Evolutionary conservation across 2,797 vertebrate genomes (phyloP).

Genomic region (Channallabes apus): DNA sequence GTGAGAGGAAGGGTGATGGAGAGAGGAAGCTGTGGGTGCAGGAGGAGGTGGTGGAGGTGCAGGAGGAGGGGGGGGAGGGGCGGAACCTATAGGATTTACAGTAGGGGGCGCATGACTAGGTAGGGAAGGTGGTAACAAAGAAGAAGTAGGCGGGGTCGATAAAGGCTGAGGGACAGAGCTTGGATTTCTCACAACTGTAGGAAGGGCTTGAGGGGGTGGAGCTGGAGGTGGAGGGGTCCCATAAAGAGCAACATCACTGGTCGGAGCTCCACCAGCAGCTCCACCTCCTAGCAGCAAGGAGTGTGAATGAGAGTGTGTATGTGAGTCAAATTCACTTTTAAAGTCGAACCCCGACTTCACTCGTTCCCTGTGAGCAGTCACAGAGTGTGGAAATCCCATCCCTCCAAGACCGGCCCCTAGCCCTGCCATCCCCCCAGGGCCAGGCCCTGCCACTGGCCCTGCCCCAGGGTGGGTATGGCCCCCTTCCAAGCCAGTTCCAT

Average conservation of each 20-base stretch:
- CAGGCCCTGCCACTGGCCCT: conserved; percentile 71
- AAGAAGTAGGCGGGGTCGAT: conserved; percentile 71
- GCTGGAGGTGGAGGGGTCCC: conserved; percentile 75
- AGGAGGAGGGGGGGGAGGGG: conserved; percentile 71
- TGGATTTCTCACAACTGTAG: conserved; percentile 73
- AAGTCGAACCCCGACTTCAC: conserved; percentile 95
- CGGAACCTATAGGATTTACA: conserved; percentile 71
- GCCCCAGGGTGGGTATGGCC: conserved; percentile 73
- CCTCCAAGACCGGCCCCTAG: conserved; percentile 77
- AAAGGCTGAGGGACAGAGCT: conserved; percentile 82
- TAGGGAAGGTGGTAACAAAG: conserved; percentile 73
- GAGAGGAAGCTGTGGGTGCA: conserved; percentile 67
- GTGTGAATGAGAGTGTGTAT: conserved; percentile 73
- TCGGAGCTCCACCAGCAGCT: conserved; percentile 62
- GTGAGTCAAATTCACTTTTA: conserved; percentile 81
- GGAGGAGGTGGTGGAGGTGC: conserved; percentile 70
- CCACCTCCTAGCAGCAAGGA: conserved; percentile 73
- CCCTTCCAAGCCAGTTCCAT: conserved; percentile 89
- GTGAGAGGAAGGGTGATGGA: conserved; percentile 75
- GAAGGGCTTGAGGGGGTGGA: conserved; percentile 66
- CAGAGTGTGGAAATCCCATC: conserved; percentile 79
- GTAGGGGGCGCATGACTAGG: conserved; percentile 72
- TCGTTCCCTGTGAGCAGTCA: conserved; percentile 84
- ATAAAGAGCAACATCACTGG: conserved; percentile 76
- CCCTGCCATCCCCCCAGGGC: conserved; percentile 71